Percentiles rank a stretch among this genome's conserved stretches.
phyloP scores from a whole-genome alignment of 2,888 invertebrate genomes.

The Drosophila anomalata region DNA sequence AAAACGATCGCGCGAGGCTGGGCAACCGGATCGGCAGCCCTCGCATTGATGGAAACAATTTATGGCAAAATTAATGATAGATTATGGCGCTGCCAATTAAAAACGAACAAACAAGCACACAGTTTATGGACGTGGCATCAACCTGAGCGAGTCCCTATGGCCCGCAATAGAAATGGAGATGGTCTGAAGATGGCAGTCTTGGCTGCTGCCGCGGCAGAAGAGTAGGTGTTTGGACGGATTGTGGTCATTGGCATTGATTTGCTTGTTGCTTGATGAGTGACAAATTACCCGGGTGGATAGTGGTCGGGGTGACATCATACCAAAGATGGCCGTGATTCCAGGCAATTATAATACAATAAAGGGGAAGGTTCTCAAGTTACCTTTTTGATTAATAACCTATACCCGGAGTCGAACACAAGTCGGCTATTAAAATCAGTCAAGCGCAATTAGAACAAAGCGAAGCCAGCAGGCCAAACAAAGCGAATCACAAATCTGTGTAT shows the following conservation, averaged over 20 bases:
- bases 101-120: constrained; percentile 78
- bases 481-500: constrained; percentile 39
- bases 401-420: constrained; percentile 24
- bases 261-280: constrained; percentile 58
- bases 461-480: constrained; percentile 16
- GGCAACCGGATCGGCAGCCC: constrained; percentile 73
- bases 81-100: constrained; percentile 79
- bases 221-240: constrained; percentile 76
- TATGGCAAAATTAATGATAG: constrained; percentile 79
- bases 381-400: constrained; percentile 71
- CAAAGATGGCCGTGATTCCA: constrained; percentile 51
- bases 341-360: constrained; percentile 70
- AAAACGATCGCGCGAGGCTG: constrained; percentile 50
- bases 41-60: constrained; percentile 76
- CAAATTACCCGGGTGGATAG: constrained; percentile 53
- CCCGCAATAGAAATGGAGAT: constrained; percentile 27
- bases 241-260: constrained; percentile 57
- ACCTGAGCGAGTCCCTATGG: constrained; percentile 12
- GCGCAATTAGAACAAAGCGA: constrained; percentile 75
- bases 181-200: constrained; percentile 8
- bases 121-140: constrained; percentile 65
- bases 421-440: constrained; percentile 73
- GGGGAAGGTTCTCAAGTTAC: constrained; percentile 21
- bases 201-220: constrained; percentile 16
- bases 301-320: constrained; percentile 65